Evolutionary conservation across 2,113 vertebrate species (phyloP).

Genomic region (Myanophis thanlyinensis): DNA sequence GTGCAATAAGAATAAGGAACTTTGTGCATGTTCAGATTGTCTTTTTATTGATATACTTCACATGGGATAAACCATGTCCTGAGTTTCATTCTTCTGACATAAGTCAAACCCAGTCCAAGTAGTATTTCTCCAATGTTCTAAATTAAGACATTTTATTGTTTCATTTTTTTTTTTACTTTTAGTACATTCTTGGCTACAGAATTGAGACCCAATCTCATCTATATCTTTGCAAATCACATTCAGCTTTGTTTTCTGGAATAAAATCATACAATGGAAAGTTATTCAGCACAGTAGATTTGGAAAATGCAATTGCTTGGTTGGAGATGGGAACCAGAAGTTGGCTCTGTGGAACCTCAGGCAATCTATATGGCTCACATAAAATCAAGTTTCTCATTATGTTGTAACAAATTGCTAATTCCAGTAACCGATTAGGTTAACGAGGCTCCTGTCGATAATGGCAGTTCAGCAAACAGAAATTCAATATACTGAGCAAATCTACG

Average conservation of each 20-base stretch:
- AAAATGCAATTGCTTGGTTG: background rate
- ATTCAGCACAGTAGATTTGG: background rate
- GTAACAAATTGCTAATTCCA: slow-evolving; percentile 45
- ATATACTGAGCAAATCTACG: slow-evolving; percentile 16
- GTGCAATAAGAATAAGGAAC: background rate
- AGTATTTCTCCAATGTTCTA: background rate
- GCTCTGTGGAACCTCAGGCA: slow-evolving; percentile 22
- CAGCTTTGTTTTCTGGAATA: background rate
- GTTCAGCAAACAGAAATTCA: slow-evolving; percentile 45
- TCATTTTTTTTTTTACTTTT: background rate
- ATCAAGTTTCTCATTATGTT: slow-evolving; percentile 35
- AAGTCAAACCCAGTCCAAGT: background rate
- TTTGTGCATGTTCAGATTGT: background rate
- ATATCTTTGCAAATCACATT: background rate
- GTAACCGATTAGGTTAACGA: slow-evolving; percentile 34
- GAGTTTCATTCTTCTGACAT: background rate
- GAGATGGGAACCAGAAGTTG: slow-evolving; percentile 7
- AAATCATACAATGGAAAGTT: background rate
- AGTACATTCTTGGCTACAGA: background rate
- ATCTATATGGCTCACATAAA: slow-evolving; percentile 20
- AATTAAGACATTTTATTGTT: background rate
- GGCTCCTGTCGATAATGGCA: slow-evolving; percentile 12
- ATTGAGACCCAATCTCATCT: background rate
- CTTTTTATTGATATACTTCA: background rate
- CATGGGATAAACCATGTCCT: background rate